Percentiles rank a stretch among this genome's conserved stretches.
These are phyloP conservation scores for Belgica antarctica DNA, from an alignment of 2,888 invertebrate genomes.

Conservation along the genomic window DNA sequence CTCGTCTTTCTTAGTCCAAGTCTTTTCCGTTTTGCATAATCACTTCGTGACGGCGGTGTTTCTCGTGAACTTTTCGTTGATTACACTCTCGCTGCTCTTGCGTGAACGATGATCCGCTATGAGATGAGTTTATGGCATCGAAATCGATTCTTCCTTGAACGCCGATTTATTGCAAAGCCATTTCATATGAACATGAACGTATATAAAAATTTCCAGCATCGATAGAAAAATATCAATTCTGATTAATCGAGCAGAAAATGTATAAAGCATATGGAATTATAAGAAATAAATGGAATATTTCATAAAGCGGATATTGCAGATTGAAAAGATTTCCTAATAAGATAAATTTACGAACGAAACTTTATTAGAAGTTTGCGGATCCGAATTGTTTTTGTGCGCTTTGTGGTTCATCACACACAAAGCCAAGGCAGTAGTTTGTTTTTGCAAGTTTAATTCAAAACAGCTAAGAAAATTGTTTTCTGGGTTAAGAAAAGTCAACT, in stretches of 20 bases:
- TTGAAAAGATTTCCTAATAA: constrained; percentile 43
- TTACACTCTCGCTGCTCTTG: constrained; percentile 1
- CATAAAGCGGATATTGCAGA: constrained; percentile 43
- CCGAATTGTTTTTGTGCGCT: background rate
- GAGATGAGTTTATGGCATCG: background rate
- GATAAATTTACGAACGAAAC: constrained; percentile 36
- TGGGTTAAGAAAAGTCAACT: background rate
- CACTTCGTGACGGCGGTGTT: background rate
- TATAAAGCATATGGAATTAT: constrained; percentile 44
- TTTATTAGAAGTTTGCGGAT: constrained; percentile 19
- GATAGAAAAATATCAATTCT: constrained; percentile 42
- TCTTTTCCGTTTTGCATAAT: constrained; percentile 3
- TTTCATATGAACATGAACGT: constrained; percentile 14
- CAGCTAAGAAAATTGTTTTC: background rate
- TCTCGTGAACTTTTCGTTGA: background rate
- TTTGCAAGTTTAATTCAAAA: background rate
- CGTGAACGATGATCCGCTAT: background rate
- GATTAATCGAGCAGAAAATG: constrained; percentile 44
- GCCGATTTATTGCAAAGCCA: constrained; percentile 6
- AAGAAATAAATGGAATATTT: constrained; percentile 43
- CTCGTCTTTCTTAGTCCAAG: constrained; percentile 7
- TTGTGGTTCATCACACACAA: background rate
- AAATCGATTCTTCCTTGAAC: background rate
- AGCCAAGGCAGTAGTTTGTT: no score
- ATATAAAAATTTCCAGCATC: constrained; percentile 12